These are phyloP conservation scores for Philhelius pedissequus DNA, from an alignment of 2,888 invertebrate genomes.

Conservation along the genomic window DNA sequence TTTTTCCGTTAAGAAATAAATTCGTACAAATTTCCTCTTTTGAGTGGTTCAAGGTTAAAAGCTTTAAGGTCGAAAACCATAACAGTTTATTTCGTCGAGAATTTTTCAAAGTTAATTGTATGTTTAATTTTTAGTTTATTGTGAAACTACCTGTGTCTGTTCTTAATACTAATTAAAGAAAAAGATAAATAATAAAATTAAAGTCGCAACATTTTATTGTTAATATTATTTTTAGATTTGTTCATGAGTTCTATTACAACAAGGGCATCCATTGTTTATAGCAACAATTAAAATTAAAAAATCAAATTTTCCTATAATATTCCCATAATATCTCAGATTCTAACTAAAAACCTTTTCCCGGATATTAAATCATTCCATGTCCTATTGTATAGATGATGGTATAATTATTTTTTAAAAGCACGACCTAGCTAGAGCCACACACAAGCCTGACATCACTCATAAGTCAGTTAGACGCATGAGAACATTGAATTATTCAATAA, in stretches of 20 bases:
- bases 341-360: neutral
- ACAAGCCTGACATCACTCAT: conserved; percentile 12
- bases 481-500: conserved; percentile 22
- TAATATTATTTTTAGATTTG: neutral
- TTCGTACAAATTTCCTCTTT: too few relatives aligned
- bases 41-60: too few relatives aligned
- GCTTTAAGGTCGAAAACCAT: too few relatives aligned
- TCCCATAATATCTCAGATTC: neutral
- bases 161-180: too few relatives aligned
- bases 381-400: conserved; percentile 29
- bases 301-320: neutral
- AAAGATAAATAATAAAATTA: too few relatives aligned
- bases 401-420: neutral
- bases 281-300: conserved; percentile 4
- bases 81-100: too few relatives aligned
- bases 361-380: conserved; percentile 37
- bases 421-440: neutral
- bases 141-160: too few relatives aligned
- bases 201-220: too few relatives aligned
- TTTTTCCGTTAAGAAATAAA: too few relatives aligned
- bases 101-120: too few relatives aligned
- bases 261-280: neutral
- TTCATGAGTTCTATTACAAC: neutral
- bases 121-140: too few relatives aligned
- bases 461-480: neutral